A percentile compares a stretch with the other conserved stretches of the same genome.
phyloP scores from a whole-genome alignment of 2,888 invertebrate genomes.

The Drosophila tripunctata region DNA sequence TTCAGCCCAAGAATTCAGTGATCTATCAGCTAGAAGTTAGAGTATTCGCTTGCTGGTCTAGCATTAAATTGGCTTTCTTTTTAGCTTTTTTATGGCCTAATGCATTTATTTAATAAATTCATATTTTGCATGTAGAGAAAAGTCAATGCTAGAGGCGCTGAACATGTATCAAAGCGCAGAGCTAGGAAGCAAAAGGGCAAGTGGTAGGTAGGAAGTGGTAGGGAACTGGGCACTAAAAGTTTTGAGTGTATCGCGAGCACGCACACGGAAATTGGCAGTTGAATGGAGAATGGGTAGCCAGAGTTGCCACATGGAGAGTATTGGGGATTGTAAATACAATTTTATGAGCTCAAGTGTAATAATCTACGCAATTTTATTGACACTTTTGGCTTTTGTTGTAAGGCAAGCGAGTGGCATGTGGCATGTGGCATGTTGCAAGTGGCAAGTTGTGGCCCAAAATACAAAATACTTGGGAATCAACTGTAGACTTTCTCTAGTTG shows the following conservation, averaged over 20 bases:
- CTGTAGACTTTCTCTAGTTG: slow-evolving; percentile 53
- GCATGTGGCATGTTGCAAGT: slow-evolving; percentile 4
- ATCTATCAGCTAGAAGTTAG: neutral
- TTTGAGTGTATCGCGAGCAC: slow-evolving; percentile 43
- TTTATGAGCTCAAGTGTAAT: slow-evolving; percentile 79
- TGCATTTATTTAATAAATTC: slow-evolving; percentile 81
- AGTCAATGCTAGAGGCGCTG: slow-evolving; percentile 45
- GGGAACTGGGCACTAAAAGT: neutral
- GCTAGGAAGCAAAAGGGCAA: neutral
- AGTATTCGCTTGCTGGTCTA: slow-evolving; percentile 15
- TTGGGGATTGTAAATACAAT: slow-evolving; percentile 70
- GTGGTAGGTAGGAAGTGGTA: neutral
- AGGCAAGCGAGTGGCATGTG: slow-evolving; percentile 42
- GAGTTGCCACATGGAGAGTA: neutral
- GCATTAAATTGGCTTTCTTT: slow-evolving; percentile 3
- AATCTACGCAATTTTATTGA: slow-evolving; percentile 79
- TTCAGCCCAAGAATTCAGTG: too few species aligned
- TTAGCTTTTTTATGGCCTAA: slow-evolving; percentile 53
- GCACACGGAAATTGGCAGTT: slow-evolving; percentile 70
- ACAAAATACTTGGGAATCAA: neutral
- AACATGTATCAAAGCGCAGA: slow-evolving; percentile 27
- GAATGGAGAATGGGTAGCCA: slow-evolving; percentile 56
- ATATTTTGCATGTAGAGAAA: slow-evolving; percentile 44
- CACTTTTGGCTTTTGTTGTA: slow-evolving; percentile 68
- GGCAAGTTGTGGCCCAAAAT: slow-evolving; percentile 37